Conservation (phyloP, 2,113 vertebrate genomes). For the Turdus rufiventris region DNA sequence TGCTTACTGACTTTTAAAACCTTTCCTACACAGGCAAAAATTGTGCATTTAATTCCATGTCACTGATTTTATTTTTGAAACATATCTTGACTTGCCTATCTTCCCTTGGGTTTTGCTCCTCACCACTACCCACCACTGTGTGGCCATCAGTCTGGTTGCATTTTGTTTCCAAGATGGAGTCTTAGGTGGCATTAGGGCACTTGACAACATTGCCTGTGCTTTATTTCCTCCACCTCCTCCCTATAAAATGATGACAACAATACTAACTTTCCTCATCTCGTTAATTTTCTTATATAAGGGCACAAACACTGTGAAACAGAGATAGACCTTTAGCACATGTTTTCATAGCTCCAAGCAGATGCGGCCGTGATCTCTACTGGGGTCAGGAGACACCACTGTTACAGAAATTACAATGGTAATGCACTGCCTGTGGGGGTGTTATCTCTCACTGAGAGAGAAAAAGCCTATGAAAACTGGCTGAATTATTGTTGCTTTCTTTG, state of each 20-base stretch:
- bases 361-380: accelerated
- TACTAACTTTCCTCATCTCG: neutral
- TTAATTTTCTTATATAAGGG: neutral
- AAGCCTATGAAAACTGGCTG: neutral
- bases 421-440: neutral
- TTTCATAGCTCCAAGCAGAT: neutral
- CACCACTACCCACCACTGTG: accelerated
- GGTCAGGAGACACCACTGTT: neutral
- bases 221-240: neutral
- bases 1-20: neutral
- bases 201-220: neutral
- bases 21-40: neutral
- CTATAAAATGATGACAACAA: neutral
- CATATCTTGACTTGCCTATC: neutral
- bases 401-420: neutral
- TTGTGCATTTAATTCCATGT: neutral
- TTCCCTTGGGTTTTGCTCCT: neutral
- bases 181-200: neutral
- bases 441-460: neutral
- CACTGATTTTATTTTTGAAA: neutral
- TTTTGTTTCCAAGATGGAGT: neutral
- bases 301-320: neutral
- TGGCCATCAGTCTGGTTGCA: neutral
- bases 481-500: neutral
- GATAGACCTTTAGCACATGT: neutral